Conservation (phyloP, 2,888 invertebrate species). For the Pachliopta kotzebuea region DNA sequence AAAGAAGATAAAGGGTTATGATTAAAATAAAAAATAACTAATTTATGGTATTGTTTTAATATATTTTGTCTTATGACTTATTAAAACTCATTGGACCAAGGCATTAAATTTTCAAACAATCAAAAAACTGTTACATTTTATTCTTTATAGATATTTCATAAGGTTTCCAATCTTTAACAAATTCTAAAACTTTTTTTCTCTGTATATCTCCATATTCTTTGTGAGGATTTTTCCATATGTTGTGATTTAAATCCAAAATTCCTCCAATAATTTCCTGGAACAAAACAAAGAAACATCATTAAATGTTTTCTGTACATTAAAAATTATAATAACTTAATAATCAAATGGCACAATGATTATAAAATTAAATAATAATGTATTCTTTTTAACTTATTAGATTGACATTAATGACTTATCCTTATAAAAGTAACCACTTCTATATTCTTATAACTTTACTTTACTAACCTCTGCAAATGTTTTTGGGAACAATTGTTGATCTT, state of each 20-base stretch:
- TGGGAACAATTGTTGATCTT: constrained; percentile 94
- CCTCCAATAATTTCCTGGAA: constrained; percentile 95
- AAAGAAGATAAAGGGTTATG: constrained; percentile 69
- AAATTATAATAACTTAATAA: no score
- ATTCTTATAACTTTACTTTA: constrained; percentile 11
- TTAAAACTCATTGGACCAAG: background rate
- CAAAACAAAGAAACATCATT: background rate
- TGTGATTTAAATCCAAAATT: constrained; percentile 93
- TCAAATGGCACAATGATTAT: no score
- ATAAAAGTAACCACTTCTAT: no score
- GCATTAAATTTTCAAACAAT: background rate
- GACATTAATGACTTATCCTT: no score
- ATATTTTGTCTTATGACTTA: background rate
- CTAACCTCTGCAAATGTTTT: constrained; percentile 92
- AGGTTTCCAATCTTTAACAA: constrained; percentile 85
- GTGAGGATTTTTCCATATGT: constrained; percentile 91
- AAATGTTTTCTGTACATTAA: no score
- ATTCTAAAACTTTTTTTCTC: constrained; percentile 86
- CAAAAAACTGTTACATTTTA: constrained; percentile 27
- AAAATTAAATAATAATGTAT: no score
- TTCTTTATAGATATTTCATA: constrained; percentile 78
- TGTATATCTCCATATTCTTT: constrained; percentile 88
- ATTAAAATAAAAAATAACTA: constrained; percentile 31
- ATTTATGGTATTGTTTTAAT: background rate
- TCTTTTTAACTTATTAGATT: no score